phyloP scores from a whole-genome alignment of 2,888 invertebrate genomes.

The Amphimallon solstitiale region DNA sequence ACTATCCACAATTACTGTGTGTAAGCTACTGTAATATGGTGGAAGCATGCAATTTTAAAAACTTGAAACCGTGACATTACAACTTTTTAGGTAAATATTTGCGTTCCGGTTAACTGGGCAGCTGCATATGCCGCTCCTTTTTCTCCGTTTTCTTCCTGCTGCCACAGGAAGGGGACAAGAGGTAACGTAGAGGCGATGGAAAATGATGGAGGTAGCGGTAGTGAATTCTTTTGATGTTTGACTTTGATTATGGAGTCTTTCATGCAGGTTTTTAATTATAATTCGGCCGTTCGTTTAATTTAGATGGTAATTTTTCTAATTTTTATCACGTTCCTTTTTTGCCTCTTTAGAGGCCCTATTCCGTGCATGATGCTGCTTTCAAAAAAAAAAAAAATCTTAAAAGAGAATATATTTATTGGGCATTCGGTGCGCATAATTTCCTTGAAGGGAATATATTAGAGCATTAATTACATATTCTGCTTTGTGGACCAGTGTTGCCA shows the following conservation, averaged over 20 bases:
- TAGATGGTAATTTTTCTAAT: conserved; percentile 44
- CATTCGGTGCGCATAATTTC: too few relatives aligned
- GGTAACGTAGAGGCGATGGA: background rate
- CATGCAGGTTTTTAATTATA: conserved; percentile 42
- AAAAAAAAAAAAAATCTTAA: conserved; percentile 15
- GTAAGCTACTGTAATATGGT: conserved; percentile 41
- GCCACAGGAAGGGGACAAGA: background rate
- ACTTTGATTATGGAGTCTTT: conserved; percentile 40
- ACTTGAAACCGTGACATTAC: conserved; percentile 41
- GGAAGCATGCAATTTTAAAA: conserved; percentile 47
- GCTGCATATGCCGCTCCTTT: background rate
- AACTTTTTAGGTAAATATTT: conserved; percentile 49
- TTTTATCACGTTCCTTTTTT: conserved; percentile 37
- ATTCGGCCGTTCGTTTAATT: conserved; percentile 41
- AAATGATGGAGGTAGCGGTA: background rate
- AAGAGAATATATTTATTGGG: background rate
- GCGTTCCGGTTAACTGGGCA: conserved; percentile 32
- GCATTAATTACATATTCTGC: too few relatives aligned
- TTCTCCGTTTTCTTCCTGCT: too few relatives aligned
- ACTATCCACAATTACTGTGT: background rate
- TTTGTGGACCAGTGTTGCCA: too few relatives aligned
- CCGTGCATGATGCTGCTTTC: background rate
- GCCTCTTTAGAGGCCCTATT: conserved; percentile 5
- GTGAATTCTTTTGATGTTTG: conserved; percentile 44
- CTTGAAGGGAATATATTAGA: too few relatives aligned